Conservation (phyloP, 2,888 invertebrate genomes). For the Drosophila atripex region DNA sequence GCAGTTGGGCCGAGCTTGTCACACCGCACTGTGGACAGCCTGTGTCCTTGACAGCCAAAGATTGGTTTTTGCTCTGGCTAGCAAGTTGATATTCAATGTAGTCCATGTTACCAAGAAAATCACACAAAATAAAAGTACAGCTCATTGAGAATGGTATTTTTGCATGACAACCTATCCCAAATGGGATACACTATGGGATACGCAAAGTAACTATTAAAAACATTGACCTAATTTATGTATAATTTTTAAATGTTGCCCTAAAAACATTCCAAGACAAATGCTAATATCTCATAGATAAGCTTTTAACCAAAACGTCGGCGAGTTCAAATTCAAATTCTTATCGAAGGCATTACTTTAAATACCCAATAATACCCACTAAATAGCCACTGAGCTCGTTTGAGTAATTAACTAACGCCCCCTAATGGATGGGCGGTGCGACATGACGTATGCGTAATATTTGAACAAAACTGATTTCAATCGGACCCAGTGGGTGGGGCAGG, state of each 20-base stretch:
- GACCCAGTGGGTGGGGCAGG: neutral
- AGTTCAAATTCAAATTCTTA: slow-evolving; percentile 39
- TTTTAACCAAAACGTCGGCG: slow-evolving; percentile 38
- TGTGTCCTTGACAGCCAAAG: slow-evolving; percentile 25
- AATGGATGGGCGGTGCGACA: slow-evolving; percentile 57
- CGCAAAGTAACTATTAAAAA: too few species aligned
- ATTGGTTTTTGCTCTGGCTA: slow-evolving; percentile 21
- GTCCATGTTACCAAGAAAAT: slow-evolving; percentile 5
- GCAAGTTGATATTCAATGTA: slow-evolving; percentile 16
- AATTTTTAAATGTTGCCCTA: neutral
- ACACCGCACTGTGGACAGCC: slow-evolving; percentile 19
- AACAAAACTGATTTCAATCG: slow-evolving; percentile 40
- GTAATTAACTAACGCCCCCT: slow-evolving; percentile 35
- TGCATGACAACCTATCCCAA: neutral
- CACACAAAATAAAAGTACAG: slow-evolving; percentile 2
- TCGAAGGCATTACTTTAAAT: slow-evolving; percentile 35
- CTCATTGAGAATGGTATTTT: neutral
- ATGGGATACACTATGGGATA: too few species aligned
- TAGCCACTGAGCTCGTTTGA: slow-evolving; percentile 30
- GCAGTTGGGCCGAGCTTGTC: slow-evolving; percentile 33
- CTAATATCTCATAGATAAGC: slow-evolving; percentile 22
- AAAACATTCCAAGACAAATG: slow-evolving; percentile 6
- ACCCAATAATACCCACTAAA: slow-evolving; percentile 38
- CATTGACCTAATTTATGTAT: neutral
- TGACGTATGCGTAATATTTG: slow-evolving; percentile 59